Conservation (phyloP, 2,888 invertebrate genomes). For the Oxycera nigricornis region DNA sequence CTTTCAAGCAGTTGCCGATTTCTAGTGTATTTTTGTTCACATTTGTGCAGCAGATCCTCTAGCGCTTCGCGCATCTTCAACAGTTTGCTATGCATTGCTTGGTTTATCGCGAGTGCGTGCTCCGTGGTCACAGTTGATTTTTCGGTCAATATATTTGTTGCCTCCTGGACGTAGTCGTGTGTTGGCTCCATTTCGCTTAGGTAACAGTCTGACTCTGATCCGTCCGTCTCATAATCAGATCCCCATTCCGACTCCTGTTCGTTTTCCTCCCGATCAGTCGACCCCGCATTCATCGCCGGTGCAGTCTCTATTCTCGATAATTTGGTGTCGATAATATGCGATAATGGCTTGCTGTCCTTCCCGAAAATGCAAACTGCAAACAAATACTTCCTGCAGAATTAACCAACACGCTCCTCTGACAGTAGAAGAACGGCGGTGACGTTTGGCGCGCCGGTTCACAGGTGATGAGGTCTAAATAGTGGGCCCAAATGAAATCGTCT, state of each 20-base stretch:
- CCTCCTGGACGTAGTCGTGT: slow-evolving; percentile 14
- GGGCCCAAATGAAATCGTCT: too few relatives aligned
- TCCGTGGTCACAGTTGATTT: slow-evolving; percentile 34
- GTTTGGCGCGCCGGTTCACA: too few relatives aligned
- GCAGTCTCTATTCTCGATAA: too few relatives aligned
- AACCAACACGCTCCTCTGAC: too few relatives aligned
- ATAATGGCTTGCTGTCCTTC: too few relatives aligned
- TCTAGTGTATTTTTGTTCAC: slow-evolving; percentile 50
- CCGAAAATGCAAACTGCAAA: too few relatives aligned
- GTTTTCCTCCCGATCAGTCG: background rate
- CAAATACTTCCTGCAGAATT: too few relatives aligned
- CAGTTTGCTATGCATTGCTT: slow-evolving; percentile 53
- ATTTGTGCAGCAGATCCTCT: slow-evolving; percentile 49
- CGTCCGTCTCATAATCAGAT: background rate
- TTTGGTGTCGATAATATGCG: too few relatives aligned
- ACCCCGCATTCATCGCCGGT: background rate
- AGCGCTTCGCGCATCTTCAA: slow-evolving; percentile 50
- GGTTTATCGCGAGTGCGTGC: slow-evolving; percentile 54
- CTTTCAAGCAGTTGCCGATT: slow-evolving; percentile 50
- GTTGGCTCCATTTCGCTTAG: background rate
- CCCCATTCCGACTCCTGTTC: background rate
- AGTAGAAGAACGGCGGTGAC: too few relatives aligned
- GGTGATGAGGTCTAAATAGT: too few relatives aligned
- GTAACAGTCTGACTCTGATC: background rate
- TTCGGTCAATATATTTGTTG: background rate